Evolutionary conservation across 2,797 vertebrate genomes (phyloP), one percentile per base, ranked within the genome.

Genomic region (Uromys caudimaculatus): DNA sequence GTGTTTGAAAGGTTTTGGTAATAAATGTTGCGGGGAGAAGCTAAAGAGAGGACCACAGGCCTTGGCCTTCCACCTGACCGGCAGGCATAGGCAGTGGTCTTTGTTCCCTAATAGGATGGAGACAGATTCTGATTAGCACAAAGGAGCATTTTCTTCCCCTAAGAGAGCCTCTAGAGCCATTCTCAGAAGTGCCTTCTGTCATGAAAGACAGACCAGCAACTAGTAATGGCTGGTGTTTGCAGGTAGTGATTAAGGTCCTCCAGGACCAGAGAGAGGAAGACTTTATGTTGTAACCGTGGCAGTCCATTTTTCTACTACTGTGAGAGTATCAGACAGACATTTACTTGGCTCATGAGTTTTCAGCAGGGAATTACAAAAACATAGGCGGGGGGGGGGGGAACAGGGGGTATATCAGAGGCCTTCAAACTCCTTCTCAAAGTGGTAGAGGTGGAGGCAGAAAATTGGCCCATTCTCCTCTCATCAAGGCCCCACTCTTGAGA

Each of bases 1-100:
- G 38, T 52, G 24, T 85, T 89, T 96, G 83, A 78, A 83, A 64
- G 41, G n/a, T 89, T 85, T 95, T 38, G 24, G 32, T 69, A 91
- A 60, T 95, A 85, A 96, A 81, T 90, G 35, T 56, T 84, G 24
- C 21, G 6, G 44, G 32, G 11, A 29, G 56, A 47, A 91, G 64
- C 77, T 73, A 52, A 87, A 52, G 58, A 69, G 38, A 90, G 50
- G 13, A 58, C 41, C 4, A 17, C 19, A 71, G 11, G 23, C 73
- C 12, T 75, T 62, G 60, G 58, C 58, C 44, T 89, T 82, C 78
- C 38, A 3, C 24, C 4, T 76, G 64, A 54, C 54, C 0, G 3
- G 44, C 16, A 19, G 3, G 44, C 16, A 19, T 6, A 75, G 62
- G 44, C 54, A 67, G 21, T 79, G 83, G 14, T 52, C 50, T 84